Base-by-base conservation (phyloP, 2,888 invertebrate genomes). In the Carabus problematicus region DNA sequence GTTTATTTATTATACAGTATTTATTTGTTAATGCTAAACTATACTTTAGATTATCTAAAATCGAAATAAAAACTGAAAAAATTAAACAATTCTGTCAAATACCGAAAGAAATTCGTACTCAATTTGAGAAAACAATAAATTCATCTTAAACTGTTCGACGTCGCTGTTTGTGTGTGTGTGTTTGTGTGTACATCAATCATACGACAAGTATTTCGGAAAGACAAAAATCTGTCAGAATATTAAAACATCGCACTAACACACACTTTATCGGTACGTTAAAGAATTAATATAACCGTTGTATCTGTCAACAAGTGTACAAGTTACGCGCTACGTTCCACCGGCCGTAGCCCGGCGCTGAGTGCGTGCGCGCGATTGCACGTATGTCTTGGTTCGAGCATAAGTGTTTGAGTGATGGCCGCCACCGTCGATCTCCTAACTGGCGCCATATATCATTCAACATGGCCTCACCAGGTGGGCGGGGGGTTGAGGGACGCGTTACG, bases 361-460 rank as follows among this genome's bases (percentile, higher is more conserved):
- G 11, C 42, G 54, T 7, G n/a, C 11, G 12, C 11, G 9, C 11
- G 49, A 14, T 41, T 14, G 74, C 74, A 74, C 74, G 75, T 73
- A 74, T 73, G 73, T 73, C 72, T 74, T 72, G 54, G 60, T 41
- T 75, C 74, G 76, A 75, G 75, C 76, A 78, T n/a, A 79, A 80
- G 79, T 79, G 79, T 81, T 84, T 85, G 84, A 85, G 83, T 84
- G 85, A 85, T 85, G 85, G 84, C 83, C 83, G 83, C 83, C 62
- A 80, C 80, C 81, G 83, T 79, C 84, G 83, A 84, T 84, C 83
- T 82, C 80, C 82, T 83, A 84, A 84, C 84, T 84, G 82, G 82
- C 82, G 84, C 84, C 84, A 84, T 85, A 85, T 82, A 85, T 85
- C 85, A 85, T 85, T 83, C 84, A 83, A 81, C 80, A 81, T 83